Evolutionary conservation across 2,888 invertebrate genomes (phyloP), one percentile per base, ranked within the genome.

Genomic region (Neria commutata): DNA sequence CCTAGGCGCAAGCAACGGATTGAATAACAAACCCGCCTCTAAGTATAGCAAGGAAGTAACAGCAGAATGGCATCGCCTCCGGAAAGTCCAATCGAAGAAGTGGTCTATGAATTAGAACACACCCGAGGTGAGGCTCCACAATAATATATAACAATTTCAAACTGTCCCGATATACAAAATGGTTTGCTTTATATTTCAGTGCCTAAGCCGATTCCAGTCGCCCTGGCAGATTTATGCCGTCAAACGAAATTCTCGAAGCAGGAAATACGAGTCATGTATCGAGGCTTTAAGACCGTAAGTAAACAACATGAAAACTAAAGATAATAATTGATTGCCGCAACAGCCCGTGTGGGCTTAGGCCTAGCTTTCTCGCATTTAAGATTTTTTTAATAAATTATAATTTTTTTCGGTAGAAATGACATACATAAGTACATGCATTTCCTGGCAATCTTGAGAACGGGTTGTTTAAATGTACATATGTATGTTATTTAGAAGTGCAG

Each of bases 261-360:
- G 81, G 98, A 98, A 84, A 94, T 98, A 67, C 89, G 97, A 72
- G 93, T 96, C 76, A 96, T 98, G 94, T 98, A 98, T 83, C 86
- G 97, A 74, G 97, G 97, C 68, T 98, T 98, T 83, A 98, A 98
- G 84, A 82, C 83, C 66, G 83, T 82, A 72, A 74, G 79, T 64
- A 61, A n/a, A 46, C 29, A 16, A 55, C 61, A 69, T 19, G 34
- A 25, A 14, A 10, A 16, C 45, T 33, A 11, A 40, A n/a, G n/a
- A n/a, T n/a, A n/a, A n/a, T 40, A 10, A 10, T 10, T 11, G n/a
- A 11, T 5, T 6, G 23, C 2, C 34, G 37, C 23, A 21, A 21
- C 45, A 4, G 14, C 23, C 21, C 4, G n/a, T 17, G 6, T 11
- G n/a, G 17, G 34, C 46, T 47, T 21, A 17, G 6, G 5, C 14